Evolutionary conservation across 2,113 vertebrate species (phyloP), one percentile per base, ranked within the genome.

Genomic region (Willisornis vidua): DNA sequence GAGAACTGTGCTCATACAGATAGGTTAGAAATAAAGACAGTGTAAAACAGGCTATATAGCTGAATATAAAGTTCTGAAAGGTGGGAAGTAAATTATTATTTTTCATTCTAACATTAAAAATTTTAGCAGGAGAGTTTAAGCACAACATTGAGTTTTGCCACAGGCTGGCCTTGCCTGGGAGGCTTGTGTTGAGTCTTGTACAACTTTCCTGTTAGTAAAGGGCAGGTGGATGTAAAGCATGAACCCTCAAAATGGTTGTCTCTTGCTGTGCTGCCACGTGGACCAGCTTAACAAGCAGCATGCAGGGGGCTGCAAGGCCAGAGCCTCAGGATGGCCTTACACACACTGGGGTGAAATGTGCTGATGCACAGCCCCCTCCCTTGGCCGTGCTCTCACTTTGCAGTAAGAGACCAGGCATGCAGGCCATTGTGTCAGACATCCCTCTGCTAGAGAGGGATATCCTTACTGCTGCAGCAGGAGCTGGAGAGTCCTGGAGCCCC

Each of bases 231-330:
- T 43, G 54, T 49, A 35, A 75, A 46, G 33, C 20, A 9, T 1
- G 14, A 61, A 10, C 26, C 4, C 26, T 51, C 26, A 5, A 28
- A 71, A 31, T 13, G 17, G 28, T 11, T 49, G 19, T 8, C 3
- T 76, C 51, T 55, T 62, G 57, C 22, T 71, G 12, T 65, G 0
- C 0, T 0, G 0, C 41, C 41, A 43, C 14, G 41, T 19, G 52
- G 63, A 33, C 9, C 1, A 10, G 25, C 14, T 28, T 23, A 83
- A 33, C 11, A 25, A 65, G 52, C 29, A 79, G 26, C 17, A 46
- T 74, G 55, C 61, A 37, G 59, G 31, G 28, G 14, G 2, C 41
- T 55, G 39, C 49, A 24, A 73, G 25, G 25, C 33, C 41, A 51
- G 35, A 77, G 25, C 28, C 24, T 65, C 15, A 5, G 33, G 26